A percentile compares a stretch with the other conserved stretches of the same genome.
These are phyloP conservation scores for Sciurus carolinensis DNA, from an alignment of 2,797 vertebrate genomes.

Conservation along the genomic window DNA sequence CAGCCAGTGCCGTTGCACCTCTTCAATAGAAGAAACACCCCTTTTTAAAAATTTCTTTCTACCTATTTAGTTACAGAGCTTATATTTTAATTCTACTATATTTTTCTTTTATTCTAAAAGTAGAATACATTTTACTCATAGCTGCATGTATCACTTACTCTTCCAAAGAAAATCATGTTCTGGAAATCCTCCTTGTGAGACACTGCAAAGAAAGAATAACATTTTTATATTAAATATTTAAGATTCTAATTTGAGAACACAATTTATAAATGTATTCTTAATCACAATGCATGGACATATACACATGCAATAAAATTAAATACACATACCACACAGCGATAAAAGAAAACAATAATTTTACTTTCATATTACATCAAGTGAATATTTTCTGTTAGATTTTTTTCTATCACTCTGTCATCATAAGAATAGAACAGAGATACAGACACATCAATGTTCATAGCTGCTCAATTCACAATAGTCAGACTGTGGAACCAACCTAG, in stretches of 20 bases:
- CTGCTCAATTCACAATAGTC: too few species aligned
- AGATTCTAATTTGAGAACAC: background rate
- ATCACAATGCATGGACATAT: background rate
- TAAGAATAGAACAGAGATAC: background rate
- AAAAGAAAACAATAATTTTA: background rate
- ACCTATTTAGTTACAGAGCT: background rate
- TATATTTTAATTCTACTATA: background rate
- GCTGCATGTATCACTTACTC: background rate
- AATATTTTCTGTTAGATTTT: background rate
- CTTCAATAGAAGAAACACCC: background rate
- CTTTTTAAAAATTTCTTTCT: background rate
- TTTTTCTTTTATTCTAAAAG: background rate
- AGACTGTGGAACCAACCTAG: too few species aligned
- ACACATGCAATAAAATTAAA: background rate
- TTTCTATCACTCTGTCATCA: background rate
- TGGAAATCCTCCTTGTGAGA: background rate
- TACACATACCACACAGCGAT: background rate
- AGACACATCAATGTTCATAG: too few species aligned
- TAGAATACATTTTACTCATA: background rate
- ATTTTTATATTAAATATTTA: slow-evolving; percentile 19
- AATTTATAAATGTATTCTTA: background rate
- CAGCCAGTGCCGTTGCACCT: background rate
- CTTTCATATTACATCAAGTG: background rate
- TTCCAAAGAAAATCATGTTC: background rate
- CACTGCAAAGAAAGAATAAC: background rate